A percentile compares a stretch with the other conserved stretches of the same genome.
phyloP scores from a whole-genome alignment of 2,888 invertebrate genomes.

The Volucella bombylans region DNA sequence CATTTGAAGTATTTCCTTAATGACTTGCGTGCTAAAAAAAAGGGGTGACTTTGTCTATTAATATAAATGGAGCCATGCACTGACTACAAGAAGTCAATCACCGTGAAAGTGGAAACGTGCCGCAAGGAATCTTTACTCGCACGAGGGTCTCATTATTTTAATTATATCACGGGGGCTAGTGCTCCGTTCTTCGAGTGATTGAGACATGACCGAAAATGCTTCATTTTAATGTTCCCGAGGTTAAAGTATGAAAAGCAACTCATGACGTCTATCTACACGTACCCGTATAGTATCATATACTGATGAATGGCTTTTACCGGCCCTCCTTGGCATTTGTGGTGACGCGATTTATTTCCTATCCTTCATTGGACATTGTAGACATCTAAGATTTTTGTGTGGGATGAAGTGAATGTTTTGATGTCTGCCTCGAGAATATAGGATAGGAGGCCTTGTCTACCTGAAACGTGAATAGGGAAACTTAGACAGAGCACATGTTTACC shows the following conservation, averaged over 20 bases:
- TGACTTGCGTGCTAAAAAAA: slow-evolving; percentile 30
- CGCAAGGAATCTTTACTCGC: neutral
- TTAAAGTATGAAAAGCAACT: too few relatives aligned
- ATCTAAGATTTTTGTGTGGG: too few relatives aligned
- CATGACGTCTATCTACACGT: too few relatives aligned
- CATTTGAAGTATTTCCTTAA: slow-evolving; percentile 31
- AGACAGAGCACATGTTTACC: slow-evolving; percentile 15
- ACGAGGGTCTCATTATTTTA: slow-evolving; percentile 40
- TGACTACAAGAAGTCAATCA: slow-evolving; percentile 34
- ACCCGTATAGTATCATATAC: too few relatives aligned
- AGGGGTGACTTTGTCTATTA: slow-evolving; percentile 21
- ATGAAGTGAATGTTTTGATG: too few relatives aligned
- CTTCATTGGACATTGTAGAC: too few relatives aligned
- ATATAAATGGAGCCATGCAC: slow-evolving; percentile 1
- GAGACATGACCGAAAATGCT: slow-evolving; percentile 6
- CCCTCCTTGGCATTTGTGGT: too few relatives aligned
- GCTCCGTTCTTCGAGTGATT: neutral
- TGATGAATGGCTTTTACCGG: too few relatives aligned
- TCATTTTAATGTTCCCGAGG: neutral
- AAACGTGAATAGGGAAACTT: neutral
- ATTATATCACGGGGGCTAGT: slow-evolving; percentile 25
- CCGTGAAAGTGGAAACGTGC: slow-evolving; percentile 40
- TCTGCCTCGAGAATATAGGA: neutral
- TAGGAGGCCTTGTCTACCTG: neutral
- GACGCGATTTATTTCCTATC: too few relatives aligned